Conservation (phyloP, 2,888 invertebrate genomes). For the Perizoma affinitatum region DNA sequence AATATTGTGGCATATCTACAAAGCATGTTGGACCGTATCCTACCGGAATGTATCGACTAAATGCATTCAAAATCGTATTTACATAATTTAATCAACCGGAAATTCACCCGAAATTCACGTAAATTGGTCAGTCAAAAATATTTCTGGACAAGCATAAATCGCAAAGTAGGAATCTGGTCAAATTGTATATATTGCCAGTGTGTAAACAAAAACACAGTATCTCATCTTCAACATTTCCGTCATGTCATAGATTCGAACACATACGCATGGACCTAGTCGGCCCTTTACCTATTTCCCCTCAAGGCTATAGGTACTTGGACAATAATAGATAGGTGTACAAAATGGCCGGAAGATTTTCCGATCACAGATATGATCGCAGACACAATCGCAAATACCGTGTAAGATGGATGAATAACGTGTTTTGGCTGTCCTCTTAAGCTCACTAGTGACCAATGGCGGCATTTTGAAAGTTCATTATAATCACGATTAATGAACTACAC, state of each 20-base stretch:
- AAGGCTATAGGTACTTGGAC: slow-evolving; percentile 8
- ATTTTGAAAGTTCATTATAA: not conserved
- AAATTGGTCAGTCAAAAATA: too few relatives aligned
- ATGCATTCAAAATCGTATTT: too few relatives aligned
- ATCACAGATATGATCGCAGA: slow-evolving; percentile 2
- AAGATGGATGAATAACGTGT: not conserved
- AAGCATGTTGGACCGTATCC: too few relatives aligned
- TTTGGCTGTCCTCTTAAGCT: slow-evolving; percentile 11
- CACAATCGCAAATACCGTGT: slow-evolving; percentile 1
- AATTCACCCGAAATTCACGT: too few relatives aligned
- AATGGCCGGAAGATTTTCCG: not conserved
- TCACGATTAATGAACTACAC: not conserved
- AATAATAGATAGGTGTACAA: too few relatives aligned
- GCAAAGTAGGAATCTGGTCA: too few relatives aligned
- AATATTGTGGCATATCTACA: too few relatives aligned
- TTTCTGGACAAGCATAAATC: too few relatives aligned
- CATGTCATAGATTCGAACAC: slow-evolving; percentile 10
- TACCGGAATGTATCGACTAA: too few relatives aligned
- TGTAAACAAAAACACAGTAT: slow-evolving; percentile 13
- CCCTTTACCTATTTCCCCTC: slow-evolving; percentile 1
- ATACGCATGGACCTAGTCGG: slow-evolving; percentile 16
- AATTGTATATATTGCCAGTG: slow-evolving; percentile 22
- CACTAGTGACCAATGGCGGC: not conserved
- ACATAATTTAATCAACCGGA: too few relatives aligned
- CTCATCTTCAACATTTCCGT: slow-evolving; percentile 4